Evolutionary conservation across 2,888 invertebrate species (phyloP).

Genomic region (Portevinia maculata): DNA sequence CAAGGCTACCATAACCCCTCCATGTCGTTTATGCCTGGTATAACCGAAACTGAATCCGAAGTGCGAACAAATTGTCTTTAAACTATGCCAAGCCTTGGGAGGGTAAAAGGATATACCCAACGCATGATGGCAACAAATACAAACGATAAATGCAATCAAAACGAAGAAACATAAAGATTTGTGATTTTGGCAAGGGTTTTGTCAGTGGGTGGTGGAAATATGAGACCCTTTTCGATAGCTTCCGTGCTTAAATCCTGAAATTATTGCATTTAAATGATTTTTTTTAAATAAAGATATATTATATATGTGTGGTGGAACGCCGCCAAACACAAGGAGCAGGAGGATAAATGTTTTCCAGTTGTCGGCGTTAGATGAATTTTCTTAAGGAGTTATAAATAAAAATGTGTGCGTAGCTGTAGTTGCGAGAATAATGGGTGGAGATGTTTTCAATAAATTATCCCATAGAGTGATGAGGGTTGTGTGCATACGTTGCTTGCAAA

Average conservation of each 20-base stretch:
- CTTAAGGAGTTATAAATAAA: constrained; percentile 63
- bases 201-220: neutral
- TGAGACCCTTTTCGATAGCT: neutral
- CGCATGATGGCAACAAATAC: constrained; percentile 31
- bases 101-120: constrained; percentile 23
- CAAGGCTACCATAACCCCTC: constrained; percentile 14
- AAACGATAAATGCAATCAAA: constrained; percentile 68
- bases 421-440: neutral
- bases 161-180: constrained; percentile 60
- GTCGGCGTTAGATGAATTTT: constrained; percentile 64
- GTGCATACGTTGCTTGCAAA: constrained; percentile 65
- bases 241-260: constrained; percentile 46
- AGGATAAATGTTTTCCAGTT: constrained; percentile 20
- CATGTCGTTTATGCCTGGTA: neutral
- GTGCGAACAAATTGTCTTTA: constrained; percentile 73
- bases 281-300: neutral
- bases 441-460: constrained; percentile 59
- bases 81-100: constrained; percentile 54
- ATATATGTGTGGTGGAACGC: neutral
- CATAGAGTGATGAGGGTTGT: constrained; percentile 61
- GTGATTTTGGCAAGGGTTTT: constrained; percentile 45
- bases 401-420: constrained; percentile 1
- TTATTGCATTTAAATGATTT: constrained; percentile 71
- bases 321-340: constrained; percentile 1
- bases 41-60: constrained; percentile 18